phyloP scores from a whole-genome alignment of 2,113 vertebrate species.

The Dinomys branickii region DNA sequence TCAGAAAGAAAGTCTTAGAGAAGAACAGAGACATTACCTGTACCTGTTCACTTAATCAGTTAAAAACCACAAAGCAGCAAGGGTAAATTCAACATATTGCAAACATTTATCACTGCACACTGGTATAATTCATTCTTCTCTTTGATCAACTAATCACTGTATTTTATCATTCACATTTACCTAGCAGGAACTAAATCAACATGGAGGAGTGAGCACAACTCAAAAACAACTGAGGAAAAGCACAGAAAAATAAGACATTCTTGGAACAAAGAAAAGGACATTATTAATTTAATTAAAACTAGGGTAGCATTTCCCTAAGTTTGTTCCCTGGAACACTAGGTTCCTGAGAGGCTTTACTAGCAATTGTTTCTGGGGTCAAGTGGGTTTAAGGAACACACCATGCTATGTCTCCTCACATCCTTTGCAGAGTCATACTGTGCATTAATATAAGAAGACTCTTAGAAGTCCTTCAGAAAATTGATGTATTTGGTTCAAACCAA shows the following conservation, averaged over 20 bases:
- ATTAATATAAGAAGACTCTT: not conserved
- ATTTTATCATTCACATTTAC: slow-evolving; percentile 34
- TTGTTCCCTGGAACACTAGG: not conserved
- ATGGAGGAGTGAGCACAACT: not conserved
- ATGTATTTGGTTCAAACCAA: not conserved
- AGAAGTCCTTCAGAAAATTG: not conserved
- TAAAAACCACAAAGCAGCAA: not conserved
- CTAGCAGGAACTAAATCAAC: not conserved
- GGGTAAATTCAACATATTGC: slow-evolving; percentile 42
- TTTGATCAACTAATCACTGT: not conserved
- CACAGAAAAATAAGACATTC: not conserved
- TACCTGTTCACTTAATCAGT: not conserved
- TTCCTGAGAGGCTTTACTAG: not conserved
- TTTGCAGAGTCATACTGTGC: not conserved
- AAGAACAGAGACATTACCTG: not conserved
- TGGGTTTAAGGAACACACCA: not conserved
- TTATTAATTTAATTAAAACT: not conserved
- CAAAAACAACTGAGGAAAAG: not conserved
- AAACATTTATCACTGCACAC: slow-evolving; percentile 22
- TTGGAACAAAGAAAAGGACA: not conserved
- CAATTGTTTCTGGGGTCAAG: not conserved
- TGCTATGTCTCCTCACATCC: not conserved
- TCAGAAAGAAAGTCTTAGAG: slow-evolving; percentile 17
- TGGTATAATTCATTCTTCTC: not conserved
- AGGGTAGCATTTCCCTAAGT: not conserved